Evolutionary conservation across 1,140 invertebrate genomes (phyloP), one percentile per base, ranked within the genome.

Genomic region (Brachionus asplanchnoidis): DNA sequence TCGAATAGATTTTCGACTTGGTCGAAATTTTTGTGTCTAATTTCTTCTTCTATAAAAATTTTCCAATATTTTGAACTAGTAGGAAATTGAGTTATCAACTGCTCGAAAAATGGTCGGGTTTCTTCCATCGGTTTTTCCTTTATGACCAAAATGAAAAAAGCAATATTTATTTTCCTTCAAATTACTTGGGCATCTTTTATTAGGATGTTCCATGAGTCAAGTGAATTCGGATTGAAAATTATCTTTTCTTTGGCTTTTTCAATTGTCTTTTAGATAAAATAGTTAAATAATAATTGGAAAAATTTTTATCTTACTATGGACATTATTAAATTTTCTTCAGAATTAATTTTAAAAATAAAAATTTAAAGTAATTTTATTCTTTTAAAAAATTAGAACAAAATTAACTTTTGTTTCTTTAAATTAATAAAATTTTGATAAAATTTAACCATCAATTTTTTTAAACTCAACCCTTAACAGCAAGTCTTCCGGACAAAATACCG

Each of bases 41-140:
- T 95, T 94, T 99, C 97, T 92, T 98, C 96, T 90, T 99, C 97
- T 87, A 99, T 99, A 90, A 98, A 99, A 86, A 97, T 95, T 91
- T 98, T 98, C 97, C 97, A 99, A 90, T 96, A 99, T 85, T 96
- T 92, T 1, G 97, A 97, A 53, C 95, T 94, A 36, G 95, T 97
- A 4, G 97, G 96, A 89, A 99, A 99, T 20, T 96, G 95, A 14
- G 91, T 90, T 1, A 99, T 95, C 1, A 99, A 91, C 87, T 94
- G 94, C 90, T 99, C 97, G 89, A 97, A 99, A 84, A 98, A 92
- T 12, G 93, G 92, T 65, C 97, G 91, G 8, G 97, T 95, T 89
- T 97, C 95, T 85, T 95, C 94, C 70, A 98, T 96, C 68, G 93
- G 93, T 87, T 95, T 93, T 3, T 93, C 94, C 91, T 98, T 17